Evolutionary conservation across 2,797 vertebrate species (phyloP), one percentile per base, ranked within the genome.

Genomic region (Dendrocincla fuliginosa): DNA sequence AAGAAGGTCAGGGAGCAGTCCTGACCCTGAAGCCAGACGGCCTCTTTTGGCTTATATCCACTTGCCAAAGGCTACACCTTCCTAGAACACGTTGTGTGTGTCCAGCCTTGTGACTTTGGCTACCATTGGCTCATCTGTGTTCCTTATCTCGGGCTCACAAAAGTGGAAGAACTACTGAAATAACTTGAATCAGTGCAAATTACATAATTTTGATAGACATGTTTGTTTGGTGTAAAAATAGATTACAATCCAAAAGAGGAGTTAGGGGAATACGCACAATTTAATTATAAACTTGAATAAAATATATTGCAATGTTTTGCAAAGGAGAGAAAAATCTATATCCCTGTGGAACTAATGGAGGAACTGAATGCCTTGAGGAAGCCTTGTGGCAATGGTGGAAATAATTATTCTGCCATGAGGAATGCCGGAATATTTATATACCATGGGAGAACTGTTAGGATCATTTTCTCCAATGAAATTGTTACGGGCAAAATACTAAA

Each of bases 341-440:
- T 33, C 3, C 2, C 11, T 53, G 7, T 56, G 49, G 24, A 88
- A 28, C 6, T 76, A 61, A 80, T 7, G 23, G 16, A 73, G 24
- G 24, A 85, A 73, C 20, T 28, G 30, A 63, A 74, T 4, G 30
- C 39, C n/a, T 77, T 67, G 16, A 92, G 41, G 41, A 92, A 83
- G 33, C 22, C 44, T 64, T 55, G 35, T 83, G 64, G 64, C 76
- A 83, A 35, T 35, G 25, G 12, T 86, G 53, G 60, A 74, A 77
- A 80, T 52, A 35, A 11, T 28, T 35, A 59, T 76, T 61, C 47
- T 50, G 28, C 56, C 59, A 20, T 39, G 8, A 83, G 6, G 10
- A 61, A 77, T 59, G 23, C 17, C 2, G 0, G 17, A 52, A 55
- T 59, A 35, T 4, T 42, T 50, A 19, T 0, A 65, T 7, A 19